Base-by-base conservation (phyloP, 2,797 vertebrate genomes). In the Hippocampus kuda region DNA sequence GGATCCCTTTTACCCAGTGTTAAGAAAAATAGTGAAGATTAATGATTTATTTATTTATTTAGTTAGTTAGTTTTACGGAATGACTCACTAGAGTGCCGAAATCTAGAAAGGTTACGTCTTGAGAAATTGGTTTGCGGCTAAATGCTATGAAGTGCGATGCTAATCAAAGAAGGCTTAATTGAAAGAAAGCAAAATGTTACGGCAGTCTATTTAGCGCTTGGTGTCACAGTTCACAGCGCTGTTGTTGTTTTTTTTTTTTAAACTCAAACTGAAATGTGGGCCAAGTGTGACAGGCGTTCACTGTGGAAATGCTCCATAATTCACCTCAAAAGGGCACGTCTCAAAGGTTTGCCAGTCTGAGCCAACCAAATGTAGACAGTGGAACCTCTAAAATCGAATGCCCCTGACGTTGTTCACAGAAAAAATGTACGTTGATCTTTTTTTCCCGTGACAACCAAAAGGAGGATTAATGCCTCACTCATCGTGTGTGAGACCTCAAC, bases 301-400 rank as follows among this genome's bases (percentile, higher is more conserved):
- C 74, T 71, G 69, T 76, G 79, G 77, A 84, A 82, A 81, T 81
- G 84, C 77, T 80, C 72, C 81, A 85, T 84, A 80, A 84, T 86
- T 85, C 76, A 86, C 30, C 42, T 68, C 64, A 69, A 79, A 83
- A 82, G 75, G 73, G 75, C 60, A 77, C 68, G 72, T 79, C 75
- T 76, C 63, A 82, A 82, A 71, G 68, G 71, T 11, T 79, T 72
- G 74, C 72, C 71, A 76, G 75, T 60, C 73, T 66, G 60, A 74
- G 71, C 65, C 77, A 73, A 81, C 66, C 73, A 78, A 67, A 77
- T 73, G 65, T 77, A 69, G 77, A 76, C 66, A 64, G 53, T 69
- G 68, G 54, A 49, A 22, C 20, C 34, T 12, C 41, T 15, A 44
- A 60, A 60, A 30, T 30, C 30, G 26, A 63, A 63, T 41, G 30